Base-by-base conservation (phyloP, 2,113 vertebrate species). In the Xiphias gladius region DNA sequence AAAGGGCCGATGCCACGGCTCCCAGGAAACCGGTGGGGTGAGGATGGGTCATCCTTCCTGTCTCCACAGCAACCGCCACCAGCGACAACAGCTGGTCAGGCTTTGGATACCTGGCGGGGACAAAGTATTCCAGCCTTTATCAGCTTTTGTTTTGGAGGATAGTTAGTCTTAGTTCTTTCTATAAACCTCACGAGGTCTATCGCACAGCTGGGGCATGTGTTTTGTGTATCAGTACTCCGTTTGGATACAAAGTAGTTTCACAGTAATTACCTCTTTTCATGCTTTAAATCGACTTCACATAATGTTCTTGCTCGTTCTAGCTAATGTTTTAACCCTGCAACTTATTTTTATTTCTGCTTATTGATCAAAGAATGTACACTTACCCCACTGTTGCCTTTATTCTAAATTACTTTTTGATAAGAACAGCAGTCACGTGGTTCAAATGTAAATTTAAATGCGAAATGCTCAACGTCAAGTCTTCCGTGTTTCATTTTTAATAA, bases 21-120 rank as follows among this genome's bases (percentile, higher is more conserved):
- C 96, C 96, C 3, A 96, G 93, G 75, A 95, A 96, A 68, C 96
- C 96, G 0, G 95, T 97, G 37, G 96, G 96, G 88, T 97, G 96
- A 82, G 96, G 95, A 41, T 97, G 96, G 35, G 96, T 96, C 96
- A 96, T 96, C 80, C 95, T 94, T 59, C 95, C 96, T 0, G 95
- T 96, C 88, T 97, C 96, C 41, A 96, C 87, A 17, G 96, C 96
- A 84, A 96, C 94, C 0, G 80, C 88, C 76, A 97, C 95, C 84
- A 97, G 74, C 0, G 93, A 92, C 3, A 93, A 75, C 64, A 97
- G 89, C 89, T 97, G 95, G 30, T 91, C 89, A 1, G 95, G 91
- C 10, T 65, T 94, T 0, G 95, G 95, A 82, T 95, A 97, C 84
- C 96, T 96, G 86, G n/a, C 7, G 37, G 17, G 14, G 63, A 57